These are phyloP conservation scores for Strix aluco DNA, from an alignment of 2,113 vertebrate species.

Conservation along the genomic window DNA sequence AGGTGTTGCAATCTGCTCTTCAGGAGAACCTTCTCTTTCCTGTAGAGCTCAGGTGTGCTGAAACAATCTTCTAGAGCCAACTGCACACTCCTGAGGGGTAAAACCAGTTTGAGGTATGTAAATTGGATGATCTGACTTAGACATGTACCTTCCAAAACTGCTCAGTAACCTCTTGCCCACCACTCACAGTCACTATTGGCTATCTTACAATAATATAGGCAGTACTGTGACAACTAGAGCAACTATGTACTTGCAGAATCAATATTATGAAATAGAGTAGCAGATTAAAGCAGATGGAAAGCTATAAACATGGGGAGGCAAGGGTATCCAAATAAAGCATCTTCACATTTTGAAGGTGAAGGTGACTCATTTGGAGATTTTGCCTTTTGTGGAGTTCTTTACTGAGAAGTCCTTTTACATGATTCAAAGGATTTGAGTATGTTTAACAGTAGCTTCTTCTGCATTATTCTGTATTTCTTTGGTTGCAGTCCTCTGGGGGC, in stretches of 20 bases:
- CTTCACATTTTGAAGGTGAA: conserved; percentile 17
- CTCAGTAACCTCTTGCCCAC: background rate
- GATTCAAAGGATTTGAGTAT: background rate
- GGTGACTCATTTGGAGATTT: background rate
- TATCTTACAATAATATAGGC: background rate
- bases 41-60: background rate
- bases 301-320: background rate
- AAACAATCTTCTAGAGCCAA: background rate
- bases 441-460: background rate
- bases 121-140: background rate
- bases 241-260: background rate
- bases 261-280: background rate
- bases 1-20: background rate
- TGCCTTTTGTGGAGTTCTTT: background rate
- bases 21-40: background rate
- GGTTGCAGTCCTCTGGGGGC: background rate
- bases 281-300: background rate
- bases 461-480: background rate
- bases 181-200: background rate
- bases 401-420: background rate
- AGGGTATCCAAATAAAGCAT: background rate
- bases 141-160: background rate
- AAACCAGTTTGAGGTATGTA: background rate
- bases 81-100: background rate
- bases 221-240: background rate